A percentile compares a stretch with the other conserved stretches of the same genome.
phyloP scores from a whole-genome alignment of 2,113 vertebrate species.

The Nipponia nippon region DNA sequence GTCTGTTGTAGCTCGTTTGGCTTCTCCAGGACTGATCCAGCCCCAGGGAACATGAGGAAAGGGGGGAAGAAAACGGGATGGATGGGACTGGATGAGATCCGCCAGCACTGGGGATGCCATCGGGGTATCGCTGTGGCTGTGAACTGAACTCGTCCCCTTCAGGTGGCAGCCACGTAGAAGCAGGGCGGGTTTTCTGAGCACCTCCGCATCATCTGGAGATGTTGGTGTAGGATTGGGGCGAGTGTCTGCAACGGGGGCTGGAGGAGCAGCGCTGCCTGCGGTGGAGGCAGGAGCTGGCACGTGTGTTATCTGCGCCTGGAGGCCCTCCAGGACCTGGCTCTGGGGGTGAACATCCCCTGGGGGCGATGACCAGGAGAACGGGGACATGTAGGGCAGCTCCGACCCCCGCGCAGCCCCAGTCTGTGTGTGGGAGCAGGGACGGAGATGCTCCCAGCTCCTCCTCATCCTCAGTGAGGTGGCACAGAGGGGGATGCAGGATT shows the following conservation, averaged over 20 bases:
- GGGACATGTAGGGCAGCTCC: accelerated
- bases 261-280: background rate
- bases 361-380: accelerated
- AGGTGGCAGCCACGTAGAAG: accelerated
- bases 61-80: background rate
- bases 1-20: background rate
- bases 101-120: accelerated
- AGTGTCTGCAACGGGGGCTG: accelerated
- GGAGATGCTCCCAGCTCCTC: background rate
- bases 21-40: background rate
- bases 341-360: background rate
- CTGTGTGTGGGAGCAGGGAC: background rate
- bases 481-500: background rate
- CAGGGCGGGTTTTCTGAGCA: background rate
- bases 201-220: background rate
- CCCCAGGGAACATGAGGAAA: background rate
- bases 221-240: accelerated
- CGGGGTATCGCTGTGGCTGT: accelerated
- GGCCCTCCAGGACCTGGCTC: background rate
- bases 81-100: background rate
- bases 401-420: background rate
- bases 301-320: background rate
- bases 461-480: background rate
- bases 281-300: background rate
- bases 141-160: accelerated